Conservation (phyloP, 2,797 vertebrate genomes). For the Acrocephalus scirpaceus region DNA sequence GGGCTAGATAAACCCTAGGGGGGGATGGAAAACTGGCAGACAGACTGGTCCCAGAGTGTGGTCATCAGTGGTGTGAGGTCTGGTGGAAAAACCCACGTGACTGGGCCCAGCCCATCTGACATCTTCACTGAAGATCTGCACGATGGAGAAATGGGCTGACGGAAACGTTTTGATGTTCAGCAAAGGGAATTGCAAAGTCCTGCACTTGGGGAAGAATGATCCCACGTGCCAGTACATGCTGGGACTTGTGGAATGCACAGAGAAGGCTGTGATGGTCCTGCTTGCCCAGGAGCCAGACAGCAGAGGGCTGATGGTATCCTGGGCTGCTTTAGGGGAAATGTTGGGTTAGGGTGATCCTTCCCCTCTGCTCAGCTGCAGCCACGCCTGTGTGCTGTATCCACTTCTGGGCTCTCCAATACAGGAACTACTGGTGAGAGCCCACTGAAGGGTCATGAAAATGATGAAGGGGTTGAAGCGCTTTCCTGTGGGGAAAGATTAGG, state of each 20-base stretch:
- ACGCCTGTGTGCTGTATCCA: background rate
- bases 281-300: background rate
- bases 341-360: background rate
- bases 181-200: background rate
- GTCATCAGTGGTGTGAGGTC: background rate
- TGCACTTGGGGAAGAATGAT: background rate
- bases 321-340: background rate
- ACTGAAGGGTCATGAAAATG: background rate
- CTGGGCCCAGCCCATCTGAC: background rate
- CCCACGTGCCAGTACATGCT: rapidly evolving
- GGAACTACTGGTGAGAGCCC: background rate
- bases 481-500: background rate
- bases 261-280: background rate
- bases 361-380: background rate
- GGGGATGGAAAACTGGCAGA: background rate
- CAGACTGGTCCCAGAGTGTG: background rate
- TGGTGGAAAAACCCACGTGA: background rate
- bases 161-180: background rate
- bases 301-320: background rate
- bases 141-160: background rate
- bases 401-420: background rate
- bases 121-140: background rate
- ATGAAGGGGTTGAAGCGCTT: background rate
- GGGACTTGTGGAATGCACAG: background rate
- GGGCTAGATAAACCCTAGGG: background rate